phyloP scores from a whole-genome alignment of 2,113 vertebrate species.

The Tachycineta bicolor region DNA sequence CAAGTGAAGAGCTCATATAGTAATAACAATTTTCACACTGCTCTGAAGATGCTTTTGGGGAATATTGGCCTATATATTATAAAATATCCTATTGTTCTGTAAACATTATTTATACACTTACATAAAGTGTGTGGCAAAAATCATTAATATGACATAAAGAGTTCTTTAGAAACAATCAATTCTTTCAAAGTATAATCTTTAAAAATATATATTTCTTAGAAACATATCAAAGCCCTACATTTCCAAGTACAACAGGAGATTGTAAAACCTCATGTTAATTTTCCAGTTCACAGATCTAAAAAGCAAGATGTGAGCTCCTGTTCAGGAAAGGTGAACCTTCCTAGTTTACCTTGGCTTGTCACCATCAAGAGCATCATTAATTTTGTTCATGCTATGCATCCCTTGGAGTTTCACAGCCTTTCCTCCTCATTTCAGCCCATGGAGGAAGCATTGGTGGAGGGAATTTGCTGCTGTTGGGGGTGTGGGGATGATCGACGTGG shows the following conservation, averaged over 20 bases:
- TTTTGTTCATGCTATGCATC: neutral
- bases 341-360: neutral
- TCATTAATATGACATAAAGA: neutral
- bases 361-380: neutral
- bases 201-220: neutral
- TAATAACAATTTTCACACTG: neutral
- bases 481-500: accelerated
- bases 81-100: neutral
- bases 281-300: slow-evolving; percentile 42
- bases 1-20: neutral
- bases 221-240: neutral
- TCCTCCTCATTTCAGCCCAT: accelerated
- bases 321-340: neutral
- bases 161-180: neutral
- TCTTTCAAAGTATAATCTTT: neutral
- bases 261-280: slow-evolving; percentile 22
- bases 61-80: neutral
- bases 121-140: slow-evolving; percentile 4
- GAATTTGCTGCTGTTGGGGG: neutral
- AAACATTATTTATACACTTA: slow-evolving; percentile 10
- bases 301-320: neutral
- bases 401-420: neutral
- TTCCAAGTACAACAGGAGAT: neutral
- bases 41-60: slow-evolving; percentile 4
- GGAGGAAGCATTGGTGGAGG: accelerated